A percentile compares a stretch with the other conserved stretches of the same genome.
These are phyloP conservation scores for Thripadectes ignobilis DNA, from an alignment of 2,797 vertebrate genomes.

Conservation along the genomic window DNA sequence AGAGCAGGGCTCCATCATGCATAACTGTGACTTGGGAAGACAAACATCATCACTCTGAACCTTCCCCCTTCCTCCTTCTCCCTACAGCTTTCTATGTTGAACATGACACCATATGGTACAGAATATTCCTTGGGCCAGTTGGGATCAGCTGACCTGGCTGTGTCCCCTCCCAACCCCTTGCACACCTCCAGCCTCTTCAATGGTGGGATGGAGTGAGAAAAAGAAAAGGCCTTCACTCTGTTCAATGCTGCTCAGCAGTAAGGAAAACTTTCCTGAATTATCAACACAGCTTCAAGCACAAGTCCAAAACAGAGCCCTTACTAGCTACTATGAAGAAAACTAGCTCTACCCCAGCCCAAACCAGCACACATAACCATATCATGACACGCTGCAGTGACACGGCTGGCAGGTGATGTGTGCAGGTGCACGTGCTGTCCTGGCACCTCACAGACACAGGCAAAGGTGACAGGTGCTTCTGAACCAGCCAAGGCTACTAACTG, in stretches of 20 bases:
- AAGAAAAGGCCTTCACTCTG: background rate
- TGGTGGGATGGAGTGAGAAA: background rate
- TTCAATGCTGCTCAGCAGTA: background rate
- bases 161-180: background rate
- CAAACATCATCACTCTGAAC: background rate
- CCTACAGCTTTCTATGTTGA: background rate
- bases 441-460: background rate
- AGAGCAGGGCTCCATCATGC: background rate
- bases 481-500: background rate
- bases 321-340: too few relatives aligned
- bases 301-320: background rate
- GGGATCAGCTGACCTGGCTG: background rate
- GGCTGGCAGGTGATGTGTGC: rapidly evolving
- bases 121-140: background rate
- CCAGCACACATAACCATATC: background rate
- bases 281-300: background rate
- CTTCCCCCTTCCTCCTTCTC: background rate
- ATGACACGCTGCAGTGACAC: rapidly evolving
- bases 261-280: background rate
- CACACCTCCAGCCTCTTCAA: background rate
- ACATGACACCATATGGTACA: background rate
- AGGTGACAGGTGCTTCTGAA: background rate
- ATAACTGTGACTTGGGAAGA: background rate
- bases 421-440: rapidly evolving
- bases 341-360: background rate